Evolutionary conservation across 2,113 vertebrate species (phyloP).

Genomic region (Pelusios castaneus): DNA sequence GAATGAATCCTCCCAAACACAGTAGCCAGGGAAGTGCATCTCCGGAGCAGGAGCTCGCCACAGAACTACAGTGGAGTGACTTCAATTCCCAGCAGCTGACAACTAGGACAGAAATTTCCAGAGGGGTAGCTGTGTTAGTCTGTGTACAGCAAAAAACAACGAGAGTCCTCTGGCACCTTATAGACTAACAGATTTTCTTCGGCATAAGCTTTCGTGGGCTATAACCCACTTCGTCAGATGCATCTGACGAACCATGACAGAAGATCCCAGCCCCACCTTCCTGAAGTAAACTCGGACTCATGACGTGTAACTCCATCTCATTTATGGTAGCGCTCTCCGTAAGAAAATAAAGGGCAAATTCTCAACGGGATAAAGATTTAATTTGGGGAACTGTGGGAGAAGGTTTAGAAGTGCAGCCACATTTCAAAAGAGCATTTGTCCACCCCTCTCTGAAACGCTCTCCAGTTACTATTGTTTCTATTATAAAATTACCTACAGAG

Average conservation of each 20-base stretch:
- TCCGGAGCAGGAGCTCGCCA: no score
- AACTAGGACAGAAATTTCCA: no score
- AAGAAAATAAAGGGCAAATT: background rate
- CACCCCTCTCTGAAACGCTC: background rate
- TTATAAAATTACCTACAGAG: background rate
- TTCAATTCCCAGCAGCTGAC: rapidly evolving
- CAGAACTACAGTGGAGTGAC: background rate
- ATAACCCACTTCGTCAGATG: no score
- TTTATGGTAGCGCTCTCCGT: background rate
- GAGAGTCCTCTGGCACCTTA: no score
- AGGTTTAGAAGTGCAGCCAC: background rate
- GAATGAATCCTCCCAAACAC: background rate
- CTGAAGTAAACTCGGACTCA: rapidly evolving
- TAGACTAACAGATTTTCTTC: no score
- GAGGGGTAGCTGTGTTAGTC: no score
- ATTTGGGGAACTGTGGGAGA: rapidly evolving
- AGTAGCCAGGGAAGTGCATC: background rate
- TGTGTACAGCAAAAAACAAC: no score
- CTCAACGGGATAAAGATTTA: background rate
- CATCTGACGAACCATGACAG: no score
- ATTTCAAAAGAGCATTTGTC: rapidly evolving
- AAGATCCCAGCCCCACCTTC: background rate
- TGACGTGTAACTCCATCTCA: background rate
- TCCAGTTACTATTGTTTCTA: rapidly evolving
- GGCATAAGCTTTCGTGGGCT: no score